Evolutionary conservation across 2,797 vertebrate species (phyloP).

Genomic region (Ctenopoma multispine): DNA sequence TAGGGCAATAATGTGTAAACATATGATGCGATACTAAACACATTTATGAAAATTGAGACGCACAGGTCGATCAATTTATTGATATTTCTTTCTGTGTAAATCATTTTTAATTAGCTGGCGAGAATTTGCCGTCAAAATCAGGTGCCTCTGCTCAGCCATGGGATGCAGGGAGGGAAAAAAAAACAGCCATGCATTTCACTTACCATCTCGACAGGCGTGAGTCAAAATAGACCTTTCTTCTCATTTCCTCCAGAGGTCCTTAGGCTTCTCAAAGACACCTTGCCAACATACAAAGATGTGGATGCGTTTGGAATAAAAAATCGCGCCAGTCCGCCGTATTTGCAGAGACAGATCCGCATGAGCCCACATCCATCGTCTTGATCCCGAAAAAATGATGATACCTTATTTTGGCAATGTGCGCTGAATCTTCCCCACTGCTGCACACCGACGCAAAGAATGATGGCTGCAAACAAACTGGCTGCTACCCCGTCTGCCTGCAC

Average conservation of each 20-base stretch:
- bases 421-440: conserved; percentile 36
- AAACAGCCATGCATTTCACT: conserved; percentile 69
- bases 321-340: conserved; percentile 57
- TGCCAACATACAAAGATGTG: conserved; percentile 60
- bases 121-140: conserved; percentile 40
- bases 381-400: conserved; percentile 42
- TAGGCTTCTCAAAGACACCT: conserved; percentile 66
- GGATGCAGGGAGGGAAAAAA: conserved; percentile 5
- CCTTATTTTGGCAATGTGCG: conserved; percentile 52
- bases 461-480: conserved; percentile 39
- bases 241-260: conserved; percentile 66
- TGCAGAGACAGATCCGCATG: conserved; percentile 59
- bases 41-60: background rate
- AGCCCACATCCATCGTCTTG: conserved; percentile 77
- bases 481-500: conserved; percentile 52
- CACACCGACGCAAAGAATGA: conserved; percentile 62
- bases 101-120: conserved; percentile 64
- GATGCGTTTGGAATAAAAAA: conserved; percentile 58
- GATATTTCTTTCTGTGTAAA: background rate
- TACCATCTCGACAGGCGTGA: conserved; percentile 82
- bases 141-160: conserved; percentile 43
- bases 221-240: conserved; percentile 76
- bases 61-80: background rate
- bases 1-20: background rate
- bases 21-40: background rate